Percentiles rank a stretch among this genome's conserved stretches.
Evolutionary conservation across 2,113 vertebrate genomes (phyloP).

Genomic region (Tor tambroides): DNA sequence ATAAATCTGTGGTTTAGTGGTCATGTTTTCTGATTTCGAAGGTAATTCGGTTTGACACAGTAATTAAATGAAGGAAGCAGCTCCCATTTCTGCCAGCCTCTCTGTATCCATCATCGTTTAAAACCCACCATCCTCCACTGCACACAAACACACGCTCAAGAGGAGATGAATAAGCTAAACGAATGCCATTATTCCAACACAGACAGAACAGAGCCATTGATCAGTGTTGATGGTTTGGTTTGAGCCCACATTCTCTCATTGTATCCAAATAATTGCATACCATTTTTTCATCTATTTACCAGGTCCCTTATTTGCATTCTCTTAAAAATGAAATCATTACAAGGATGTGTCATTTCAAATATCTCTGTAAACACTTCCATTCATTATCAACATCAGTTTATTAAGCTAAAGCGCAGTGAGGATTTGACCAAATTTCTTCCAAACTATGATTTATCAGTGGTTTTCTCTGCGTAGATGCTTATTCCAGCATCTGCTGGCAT

Average conservation of each 20-base stretch:
- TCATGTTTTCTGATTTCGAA: constrained; percentile 78
- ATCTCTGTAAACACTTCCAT: constrained; percentile 89
- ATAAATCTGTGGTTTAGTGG: constrained; percentile 25
- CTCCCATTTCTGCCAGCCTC: constrained; percentile 86
- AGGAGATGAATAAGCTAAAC: constrained; percentile 92
- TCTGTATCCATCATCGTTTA: constrained; percentile 89
- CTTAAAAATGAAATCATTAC: constrained; percentile 79
- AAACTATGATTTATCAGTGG: constrained; percentile 87
- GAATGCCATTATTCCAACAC: constrained; percentile 86
- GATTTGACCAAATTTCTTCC: constrained; percentile 78
- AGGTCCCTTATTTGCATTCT: constrained; percentile 83
- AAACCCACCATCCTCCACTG: constrained; percentile 81
- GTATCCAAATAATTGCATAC: constrained; percentile 84
- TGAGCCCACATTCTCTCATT: constrained; percentile 76
- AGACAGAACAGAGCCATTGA: constrained; percentile 83
- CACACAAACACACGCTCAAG: constrained; percentile 85
- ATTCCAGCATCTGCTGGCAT: constrained; percentile 83
- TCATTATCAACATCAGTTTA: constrained; percentile 90
- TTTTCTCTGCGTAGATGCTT: constrained; percentile 82
- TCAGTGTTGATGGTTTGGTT: constrained; percentile 80
- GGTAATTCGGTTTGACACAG: constrained; percentile 88
- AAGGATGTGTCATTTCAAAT: constrained; percentile 85
- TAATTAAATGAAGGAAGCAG: constrained; percentile 90
- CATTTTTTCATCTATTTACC: constrained; percentile 81
- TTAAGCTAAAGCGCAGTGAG: constrained; percentile 79